These are phyloP conservation scores for Heterodera filipjevi DNA, from an alignment of 2,888 invertebrate species.

Conservation along the genomic window DNA sequence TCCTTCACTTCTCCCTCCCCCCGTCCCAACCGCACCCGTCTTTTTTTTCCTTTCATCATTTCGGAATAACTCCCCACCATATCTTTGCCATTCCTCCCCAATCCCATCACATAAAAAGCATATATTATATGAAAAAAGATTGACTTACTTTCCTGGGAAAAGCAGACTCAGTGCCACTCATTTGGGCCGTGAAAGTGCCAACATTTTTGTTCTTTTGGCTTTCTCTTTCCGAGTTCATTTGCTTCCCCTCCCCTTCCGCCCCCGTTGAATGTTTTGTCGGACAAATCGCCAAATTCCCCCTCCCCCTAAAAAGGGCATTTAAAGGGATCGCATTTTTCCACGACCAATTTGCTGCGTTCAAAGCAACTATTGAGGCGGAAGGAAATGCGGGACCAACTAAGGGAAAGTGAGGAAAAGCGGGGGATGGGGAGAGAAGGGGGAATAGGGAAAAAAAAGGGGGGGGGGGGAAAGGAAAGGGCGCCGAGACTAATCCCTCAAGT, in stretches of 20 bases:
- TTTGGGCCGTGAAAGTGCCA: not conserved
- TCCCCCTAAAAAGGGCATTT: not conserved
- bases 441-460: not conserved
- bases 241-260: not conserved
- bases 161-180: not conserved
- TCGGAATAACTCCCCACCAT: not conserved
- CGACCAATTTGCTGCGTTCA: not conserved
- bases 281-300: not conserved
- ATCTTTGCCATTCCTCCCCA: not conserved
- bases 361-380: conserved; percentile 2
- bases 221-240: not conserved
- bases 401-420: not conserved
- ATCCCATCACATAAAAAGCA: not conserved
- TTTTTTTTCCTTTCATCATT: not conserved
- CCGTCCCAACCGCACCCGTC: not conserved
- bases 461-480: not conserved
- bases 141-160: not conserved
- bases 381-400: not conserved
- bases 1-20: too few relatives aligned
- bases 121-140: not conserved
- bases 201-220: not conserved
- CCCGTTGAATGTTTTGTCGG: not conserved
- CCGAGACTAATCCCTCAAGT: not conserved
- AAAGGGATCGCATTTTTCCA: conserved; percentile 1
- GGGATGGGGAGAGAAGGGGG: not conserved